phyloP scores from a whole-genome alignment of 2,888 invertebrate species.

The Herminia tarsipennalis region DNA sequence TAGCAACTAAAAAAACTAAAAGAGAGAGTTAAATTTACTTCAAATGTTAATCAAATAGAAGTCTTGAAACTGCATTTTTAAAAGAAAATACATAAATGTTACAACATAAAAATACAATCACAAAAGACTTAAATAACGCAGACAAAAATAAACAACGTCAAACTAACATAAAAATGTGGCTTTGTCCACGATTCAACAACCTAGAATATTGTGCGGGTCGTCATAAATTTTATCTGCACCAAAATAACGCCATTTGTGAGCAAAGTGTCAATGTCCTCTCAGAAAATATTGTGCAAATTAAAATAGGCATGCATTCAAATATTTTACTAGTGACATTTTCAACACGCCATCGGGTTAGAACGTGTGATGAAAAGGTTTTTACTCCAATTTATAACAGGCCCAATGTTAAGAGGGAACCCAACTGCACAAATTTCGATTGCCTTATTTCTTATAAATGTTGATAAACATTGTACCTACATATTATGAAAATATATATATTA shows the following conservation, averaged over 20 bases:
- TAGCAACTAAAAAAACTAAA: too few species aligned
- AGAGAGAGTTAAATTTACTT: too few species aligned
- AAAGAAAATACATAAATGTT: not conserved
- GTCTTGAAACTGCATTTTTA: too few species aligned
- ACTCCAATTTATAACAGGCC: too few species aligned
- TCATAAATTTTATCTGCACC: slow-evolving; percentile 2
- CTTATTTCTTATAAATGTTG: too few species aligned
- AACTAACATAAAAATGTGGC: not conserved
- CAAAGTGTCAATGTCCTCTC: slow-evolving; percentile 20
- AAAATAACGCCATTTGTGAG: not conserved
- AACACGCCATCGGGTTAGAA: slow-evolving; percentile 20
- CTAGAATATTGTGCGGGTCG: not conserved
- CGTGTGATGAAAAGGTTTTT: slow-evolving; percentile 30
- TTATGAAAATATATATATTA: too few species aligned
- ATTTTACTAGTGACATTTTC: slow-evolving; percentile 26
- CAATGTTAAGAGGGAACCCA: too few species aligned
- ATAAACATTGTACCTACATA: too few species aligned
- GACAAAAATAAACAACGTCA: not conserved
- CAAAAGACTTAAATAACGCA: not conserved
- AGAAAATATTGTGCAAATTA: slow-evolving; percentile 28
- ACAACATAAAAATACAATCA: not conserved
- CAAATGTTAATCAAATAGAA: too few species aligned
- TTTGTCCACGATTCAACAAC: not conserved
- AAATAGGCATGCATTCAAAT: slow-evolving; percentile 29
- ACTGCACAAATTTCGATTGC: too few species aligned